Evolutionary conservation across 1,140 invertebrate species (phyloP).

Genomic region (Drosophila lini): DNA sequence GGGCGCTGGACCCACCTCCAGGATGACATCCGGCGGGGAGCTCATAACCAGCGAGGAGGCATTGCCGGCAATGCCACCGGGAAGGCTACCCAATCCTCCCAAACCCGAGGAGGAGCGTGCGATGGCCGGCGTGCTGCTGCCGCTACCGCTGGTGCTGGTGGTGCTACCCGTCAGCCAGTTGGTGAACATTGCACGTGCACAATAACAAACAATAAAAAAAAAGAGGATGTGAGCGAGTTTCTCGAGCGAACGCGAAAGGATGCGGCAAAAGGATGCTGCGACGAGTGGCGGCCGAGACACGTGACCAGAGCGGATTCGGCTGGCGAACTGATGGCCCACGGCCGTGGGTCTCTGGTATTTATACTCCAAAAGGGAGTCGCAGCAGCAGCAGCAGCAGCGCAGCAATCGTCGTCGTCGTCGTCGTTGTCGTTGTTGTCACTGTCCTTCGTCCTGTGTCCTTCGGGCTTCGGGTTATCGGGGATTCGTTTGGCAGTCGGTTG

Average conservation of each 20-base stretch:
- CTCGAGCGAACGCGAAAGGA: slow-evolving; percentile 4
- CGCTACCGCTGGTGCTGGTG: slow-evolving; percentile 52
- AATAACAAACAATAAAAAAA: slow-evolving; percentile 32
- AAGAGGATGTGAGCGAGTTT: not conserved
- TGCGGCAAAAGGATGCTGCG: slow-evolving; percentile 1
- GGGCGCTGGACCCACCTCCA: slow-evolving; percentile 87
- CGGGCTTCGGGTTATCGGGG: slow-evolving; percentile 2
- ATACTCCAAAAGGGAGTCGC: slow-evolving; percentile 35
- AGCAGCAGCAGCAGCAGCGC: slow-evolving; percentile 8
- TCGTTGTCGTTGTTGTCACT: not conserved
- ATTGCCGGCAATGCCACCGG: slow-evolving; percentile 41
- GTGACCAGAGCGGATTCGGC: slow-evolving; percentile 68
- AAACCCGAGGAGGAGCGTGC: slow-evolving; percentile 29
- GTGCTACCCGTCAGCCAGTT: slow-evolving; percentile 83
- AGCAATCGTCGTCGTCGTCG: not conserved
- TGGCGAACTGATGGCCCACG: slow-evolving; percentile 70
- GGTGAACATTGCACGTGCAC: slow-evolving; percentile 73
- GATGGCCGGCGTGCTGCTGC: slow-evolving; percentile 6
- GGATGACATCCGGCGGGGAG: slow-evolving; percentile 87
- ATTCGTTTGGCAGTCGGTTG: slow-evolving; percentile 2
- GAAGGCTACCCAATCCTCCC: not conserved
- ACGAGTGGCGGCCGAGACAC: slow-evolving; percentile 22
- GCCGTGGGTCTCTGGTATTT: slow-evolving; percentile 69
- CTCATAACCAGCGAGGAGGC: slow-evolving; percentile 54
- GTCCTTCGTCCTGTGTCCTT: slow-evolving; percentile 10